Evolutionary conservation across 2,888 invertebrate genomes (phyloP).

Genomic region (Scaeva pyrastri): DNA sequence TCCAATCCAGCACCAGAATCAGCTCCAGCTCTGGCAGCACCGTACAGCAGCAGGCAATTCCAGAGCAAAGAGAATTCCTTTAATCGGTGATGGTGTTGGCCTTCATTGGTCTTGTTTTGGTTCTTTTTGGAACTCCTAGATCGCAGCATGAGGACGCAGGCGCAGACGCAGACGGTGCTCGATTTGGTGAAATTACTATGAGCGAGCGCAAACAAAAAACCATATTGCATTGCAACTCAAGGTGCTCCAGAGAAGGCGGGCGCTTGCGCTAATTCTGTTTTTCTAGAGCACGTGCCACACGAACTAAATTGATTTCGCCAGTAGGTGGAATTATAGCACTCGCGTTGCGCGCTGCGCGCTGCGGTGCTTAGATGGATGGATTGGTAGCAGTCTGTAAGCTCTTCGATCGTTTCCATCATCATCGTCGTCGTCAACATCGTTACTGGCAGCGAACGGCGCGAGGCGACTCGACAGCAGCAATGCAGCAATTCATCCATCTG

Average conservation of each 20-base stretch:
- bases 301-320: slow-evolving; percentile 84
- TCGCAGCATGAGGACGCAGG: slow-evolving; percentile 19
- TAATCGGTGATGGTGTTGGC: slow-evolving; percentile 65
- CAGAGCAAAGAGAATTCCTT: slow-evolving; percentile 55
- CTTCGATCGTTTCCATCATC: slow-evolving; percentile 22
- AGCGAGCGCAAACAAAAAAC: slow-evolving; percentile 31
- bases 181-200: slow-evolving; percentile 55
- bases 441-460: neutral
- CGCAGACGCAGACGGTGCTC: slow-evolving; percentile 11
- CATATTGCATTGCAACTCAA: slow-evolving; percentile 63
- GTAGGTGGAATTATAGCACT: slow-evolving; percentile 81
- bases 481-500: slow-evolving; percentile 54
- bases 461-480: too few relatives aligned
- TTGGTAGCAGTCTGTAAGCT: slow-evolving; percentile 46
- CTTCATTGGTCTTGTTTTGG: slow-evolving; percentile 50
- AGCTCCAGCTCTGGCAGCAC: neutral
- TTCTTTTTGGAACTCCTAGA: slow-evolving; percentile 49
- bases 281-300: slow-evolving; percentile 84
- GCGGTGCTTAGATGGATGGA: slow-evolving; percentile 62
- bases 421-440: slow-evolving; percentile 17
- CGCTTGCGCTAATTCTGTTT: slow-evolving; percentile 55
- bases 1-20: slow-evolving; percentile 1
- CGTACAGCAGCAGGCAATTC: slow-evolving; percentile 21
- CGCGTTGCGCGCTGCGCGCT: slow-evolving; percentile 8
- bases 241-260: slow-evolving; percentile 47